Conservation (phyloP, 2,113 vertebrate genomes). For the Myrmecobius fasciatus region DNA sequence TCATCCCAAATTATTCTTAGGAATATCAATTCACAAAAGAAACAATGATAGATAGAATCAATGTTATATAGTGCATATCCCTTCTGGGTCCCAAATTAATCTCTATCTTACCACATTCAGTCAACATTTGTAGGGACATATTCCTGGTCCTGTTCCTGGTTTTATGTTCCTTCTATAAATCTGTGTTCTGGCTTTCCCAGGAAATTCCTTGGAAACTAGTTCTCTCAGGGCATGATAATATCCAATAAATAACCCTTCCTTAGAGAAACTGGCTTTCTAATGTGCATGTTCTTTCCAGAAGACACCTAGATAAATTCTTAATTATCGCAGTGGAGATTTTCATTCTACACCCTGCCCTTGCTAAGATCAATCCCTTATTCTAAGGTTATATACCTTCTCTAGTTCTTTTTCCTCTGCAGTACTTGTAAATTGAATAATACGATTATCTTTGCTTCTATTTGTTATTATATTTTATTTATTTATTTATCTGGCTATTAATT, state of each 20-base stretch:
- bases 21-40: background rate
- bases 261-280: background rate
- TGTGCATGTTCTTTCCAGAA: background rate
- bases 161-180: background rate
- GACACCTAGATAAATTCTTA: background rate
- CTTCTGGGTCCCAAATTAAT: background rate
- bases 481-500: background rate
- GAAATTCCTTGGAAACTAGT: background rate
- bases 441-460: background rate
- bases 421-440: background rate
- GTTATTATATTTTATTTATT: background rate
- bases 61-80: background rate
- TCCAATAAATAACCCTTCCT: background rate
- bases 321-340: background rate
- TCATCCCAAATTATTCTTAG: background rate
- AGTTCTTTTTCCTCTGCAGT: background rate
- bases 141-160: background rate
- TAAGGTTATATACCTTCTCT: background rate
- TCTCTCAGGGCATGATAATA: background rate
- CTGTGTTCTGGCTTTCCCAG: background rate
- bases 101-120: background rate
- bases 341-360: background rate
- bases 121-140: background rate
- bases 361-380: background rate
- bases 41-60: background rate